phyloP scores from a whole-genome alignment of 1,140 invertebrate species.

The Bombus sylvicola region DNA sequence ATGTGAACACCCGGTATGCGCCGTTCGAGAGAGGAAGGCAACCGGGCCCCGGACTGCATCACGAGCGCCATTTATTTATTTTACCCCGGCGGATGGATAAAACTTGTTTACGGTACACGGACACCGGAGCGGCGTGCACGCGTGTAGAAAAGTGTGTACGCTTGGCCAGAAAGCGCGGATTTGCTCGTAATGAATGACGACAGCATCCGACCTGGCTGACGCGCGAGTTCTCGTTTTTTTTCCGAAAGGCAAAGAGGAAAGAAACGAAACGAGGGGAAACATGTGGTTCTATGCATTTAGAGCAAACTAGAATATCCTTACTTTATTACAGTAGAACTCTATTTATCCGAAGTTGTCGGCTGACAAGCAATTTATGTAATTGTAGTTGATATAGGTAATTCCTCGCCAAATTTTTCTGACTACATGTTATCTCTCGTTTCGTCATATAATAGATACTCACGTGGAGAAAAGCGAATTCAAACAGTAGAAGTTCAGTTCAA shows the following conservation, averaged over 20 bases:
- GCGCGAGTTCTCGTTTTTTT: conserved; percentile 50
- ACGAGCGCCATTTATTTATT: conserved; percentile 79
- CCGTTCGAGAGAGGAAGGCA: conserved; percentile 67
- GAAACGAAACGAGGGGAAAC: no score
- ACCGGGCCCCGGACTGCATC: conserved; percentile 65
- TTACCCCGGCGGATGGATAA: conserved; percentile 76
- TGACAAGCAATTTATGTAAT: no score
- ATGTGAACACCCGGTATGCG: conserved; percentile 81
- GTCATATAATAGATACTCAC: no score
- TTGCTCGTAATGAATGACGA: conserved; percentile 55
- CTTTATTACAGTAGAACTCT: no score
- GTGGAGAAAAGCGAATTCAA: no score
- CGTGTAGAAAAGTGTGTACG: conserved; percentile 25
- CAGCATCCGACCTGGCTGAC: conserved; percentile 49
- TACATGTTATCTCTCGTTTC: no score
- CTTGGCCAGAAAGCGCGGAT: conserved; percentile 54
- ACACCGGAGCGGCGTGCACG: conserved; percentile 15
- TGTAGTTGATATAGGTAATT: no score
- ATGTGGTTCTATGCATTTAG: no score
- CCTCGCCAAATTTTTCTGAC: no score
- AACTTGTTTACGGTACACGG: conserved; percentile 77
- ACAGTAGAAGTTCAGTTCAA: no score
- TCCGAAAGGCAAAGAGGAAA: background rate
- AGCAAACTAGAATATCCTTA: no score
- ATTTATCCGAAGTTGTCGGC: no score